Evolutionary conservation across 2,888 invertebrate genomes (phyloP).

Genomic region (Ormyrus rosae): DNA sequence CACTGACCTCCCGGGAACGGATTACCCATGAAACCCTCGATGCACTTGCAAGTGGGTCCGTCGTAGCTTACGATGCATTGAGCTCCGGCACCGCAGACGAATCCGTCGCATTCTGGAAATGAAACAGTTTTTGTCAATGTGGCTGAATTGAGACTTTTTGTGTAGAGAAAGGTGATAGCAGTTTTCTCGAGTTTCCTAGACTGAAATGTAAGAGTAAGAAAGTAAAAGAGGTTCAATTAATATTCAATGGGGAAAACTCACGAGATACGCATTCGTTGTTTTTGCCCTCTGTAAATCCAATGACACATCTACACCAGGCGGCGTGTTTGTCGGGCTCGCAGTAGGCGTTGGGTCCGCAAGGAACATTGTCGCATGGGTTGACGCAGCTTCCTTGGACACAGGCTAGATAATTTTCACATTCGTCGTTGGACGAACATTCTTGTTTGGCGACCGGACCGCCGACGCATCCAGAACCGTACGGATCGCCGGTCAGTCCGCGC

Average conservation of each 20-base stretch:
- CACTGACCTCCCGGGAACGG: constrained; percentile 94
- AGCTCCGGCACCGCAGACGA: constrained; percentile 88
- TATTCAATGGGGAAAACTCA: constrained; percentile 73
- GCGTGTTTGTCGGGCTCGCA: constrained; percentile 93
- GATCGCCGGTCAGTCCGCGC: constrained; percentile 88
- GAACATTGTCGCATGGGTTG: constrained; percentile 87
- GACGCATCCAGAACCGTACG: constrained; percentile 88
- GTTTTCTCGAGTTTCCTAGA: neutral
- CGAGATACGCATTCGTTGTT: constrained; percentile 90
- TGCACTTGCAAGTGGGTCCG: constrained; percentile 92
- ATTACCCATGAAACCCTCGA: constrained; percentile 91
- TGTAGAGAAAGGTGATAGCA: neutral
- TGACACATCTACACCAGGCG: constrained; percentile 91
- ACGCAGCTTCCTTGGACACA: constrained; percentile 88
- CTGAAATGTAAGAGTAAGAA: neutral
- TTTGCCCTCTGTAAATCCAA: constrained; percentile 87
- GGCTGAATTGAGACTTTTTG: neutral
- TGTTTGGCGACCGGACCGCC: constrained; percentile 79
- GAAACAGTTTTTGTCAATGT: neutral
- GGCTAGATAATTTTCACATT: constrained; percentile 88
- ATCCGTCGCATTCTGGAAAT: constrained; percentile 83
- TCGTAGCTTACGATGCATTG: constrained; percentile 89
- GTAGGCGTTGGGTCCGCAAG: constrained; percentile 90
- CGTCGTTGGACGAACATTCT: constrained; percentile 84
- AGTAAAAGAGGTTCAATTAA: too few species aligned